A percentile compares a stretch with the other conserved stretches of the same genome.
These are phyloP conservation scores for Sorex araneus DNA, from an alignment of 2,113 vertebrate genomes.

Conservation along the genomic window DNA sequence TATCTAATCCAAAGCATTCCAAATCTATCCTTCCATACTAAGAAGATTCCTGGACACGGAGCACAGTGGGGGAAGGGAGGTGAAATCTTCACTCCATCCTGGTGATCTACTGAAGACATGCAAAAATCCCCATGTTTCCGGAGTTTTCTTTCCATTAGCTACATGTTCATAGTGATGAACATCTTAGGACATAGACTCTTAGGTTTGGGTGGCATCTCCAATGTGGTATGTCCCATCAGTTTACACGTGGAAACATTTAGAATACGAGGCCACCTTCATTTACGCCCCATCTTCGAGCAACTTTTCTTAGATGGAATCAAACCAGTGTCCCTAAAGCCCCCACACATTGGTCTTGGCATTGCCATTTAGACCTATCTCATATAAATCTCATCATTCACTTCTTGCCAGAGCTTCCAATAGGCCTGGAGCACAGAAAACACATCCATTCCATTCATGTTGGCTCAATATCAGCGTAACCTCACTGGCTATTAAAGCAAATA, in stretches of 20 bases:
- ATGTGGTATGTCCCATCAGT: background rate
- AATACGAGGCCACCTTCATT: background rate
- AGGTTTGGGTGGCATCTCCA: background rate
- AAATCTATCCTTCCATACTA: background rate
- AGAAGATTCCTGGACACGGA: background rate
- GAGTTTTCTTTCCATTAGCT: background rate
- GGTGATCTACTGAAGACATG: background rate
- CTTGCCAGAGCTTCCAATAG: background rate
- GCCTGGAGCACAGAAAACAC: background rate
- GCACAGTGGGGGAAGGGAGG: background rate
- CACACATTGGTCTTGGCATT: background rate
- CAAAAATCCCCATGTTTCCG: background rate
- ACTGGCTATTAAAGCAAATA: constrained; percentile 3
- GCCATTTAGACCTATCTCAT: constrained; percentile 5
- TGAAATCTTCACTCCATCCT: background rate
- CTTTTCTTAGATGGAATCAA: background rate
- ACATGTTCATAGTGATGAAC: background rate
- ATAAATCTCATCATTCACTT: constrained; percentile 19
- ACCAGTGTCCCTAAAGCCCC: background rate
- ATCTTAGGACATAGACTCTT: background rate
- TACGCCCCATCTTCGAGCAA: background rate
- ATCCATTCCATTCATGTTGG: background rate
- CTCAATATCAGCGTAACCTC: constrained; percentile 20
- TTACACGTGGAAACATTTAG: background rate
- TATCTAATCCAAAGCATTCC: background rate